phyloP scores from a whole-genome alignment of 2,113 vertebrate genomes.

The Corynorhinus townsendii region DNA sequence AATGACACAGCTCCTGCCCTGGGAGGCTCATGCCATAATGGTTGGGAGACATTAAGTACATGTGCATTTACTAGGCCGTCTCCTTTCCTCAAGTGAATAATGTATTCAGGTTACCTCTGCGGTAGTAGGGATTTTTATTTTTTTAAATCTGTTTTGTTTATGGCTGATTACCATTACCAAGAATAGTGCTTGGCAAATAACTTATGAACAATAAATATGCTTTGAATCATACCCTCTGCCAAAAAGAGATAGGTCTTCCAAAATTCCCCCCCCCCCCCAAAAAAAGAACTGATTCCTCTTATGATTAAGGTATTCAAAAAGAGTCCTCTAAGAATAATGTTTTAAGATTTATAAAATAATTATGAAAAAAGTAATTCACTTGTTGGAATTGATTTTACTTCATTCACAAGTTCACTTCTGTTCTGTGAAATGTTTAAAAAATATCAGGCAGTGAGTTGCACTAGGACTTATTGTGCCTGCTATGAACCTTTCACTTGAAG shows the following conservation, averaged over 20 bases:
- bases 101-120: not conserved
- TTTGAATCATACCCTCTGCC: not conserved
- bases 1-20: not conserved
- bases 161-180: not conserved
- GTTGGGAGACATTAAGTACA: not conserved
- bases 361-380: conserved; percentile 36
- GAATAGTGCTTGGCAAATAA: not conserved
- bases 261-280: not conserved
- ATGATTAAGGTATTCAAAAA: conserved; percentile 2
- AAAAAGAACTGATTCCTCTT: not conserved
- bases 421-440: conserved; percentile 31
- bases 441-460: not conserved
- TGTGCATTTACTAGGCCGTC: not conserved
- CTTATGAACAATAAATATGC: not conserved
- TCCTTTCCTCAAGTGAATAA: not conserved
- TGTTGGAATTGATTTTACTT: conserved; percentile 56
- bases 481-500: not conserved
- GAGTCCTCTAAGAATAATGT: conserved; percentile 1
- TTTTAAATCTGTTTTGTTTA: not conserved
- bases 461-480: not conserved
- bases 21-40: not conserved
- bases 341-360: conserved; percentile 50
- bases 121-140: not conserved
- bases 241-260: not conserved
- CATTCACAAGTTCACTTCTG: conserved; percentile 5